phyloP scores from a whole-genome alignment of 2,888 invertebrate genomes.

The Phymatocera aterrima region DNA sequence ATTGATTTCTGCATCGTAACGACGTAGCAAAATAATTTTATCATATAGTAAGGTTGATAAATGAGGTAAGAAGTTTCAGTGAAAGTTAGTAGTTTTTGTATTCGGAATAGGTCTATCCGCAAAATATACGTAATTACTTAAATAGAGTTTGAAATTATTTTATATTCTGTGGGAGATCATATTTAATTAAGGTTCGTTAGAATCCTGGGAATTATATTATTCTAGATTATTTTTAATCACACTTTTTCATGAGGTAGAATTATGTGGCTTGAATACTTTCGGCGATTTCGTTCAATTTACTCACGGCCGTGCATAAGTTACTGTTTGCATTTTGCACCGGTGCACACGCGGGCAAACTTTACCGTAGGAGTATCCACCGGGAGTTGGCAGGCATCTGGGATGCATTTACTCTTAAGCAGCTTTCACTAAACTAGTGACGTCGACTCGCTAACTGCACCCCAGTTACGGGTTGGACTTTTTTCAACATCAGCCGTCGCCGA shows the following conservation, averaged over 20 bases:
- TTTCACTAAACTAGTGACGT: conserved; percentile 56
- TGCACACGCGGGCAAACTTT: conserved; percentile 60
- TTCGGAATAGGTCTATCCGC: not conserved
- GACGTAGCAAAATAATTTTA: too few species aligned
- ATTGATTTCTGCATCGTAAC: too few species aligned
- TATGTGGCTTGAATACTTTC: conserved; percentile 46
- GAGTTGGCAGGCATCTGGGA: conserved; percentile 54
- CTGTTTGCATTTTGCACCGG: conserved; percentile 62
- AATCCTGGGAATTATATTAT: not conserved
- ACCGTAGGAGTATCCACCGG: conserved; percentile 52
- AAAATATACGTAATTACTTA: not conserved
- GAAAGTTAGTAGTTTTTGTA: not conserved
- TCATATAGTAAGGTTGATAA: too few species aligned
- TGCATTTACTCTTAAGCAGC: conserved; percentile 58
- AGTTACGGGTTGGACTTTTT: conserved; percentile 8
- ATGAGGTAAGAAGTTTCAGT: not conserved
- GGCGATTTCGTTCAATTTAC: conserved; percentile 58
- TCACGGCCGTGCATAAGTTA: conserved; percentile 59
- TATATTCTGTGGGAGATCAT: not conserved
- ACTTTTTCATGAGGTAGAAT: not conserved
- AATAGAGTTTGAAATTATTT: not conserved
- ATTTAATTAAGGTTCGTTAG: not conserved
- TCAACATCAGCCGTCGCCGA: not conserved
- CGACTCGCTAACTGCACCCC: conserved; percentile 37
- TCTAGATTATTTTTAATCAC: conserved; percentile 3